Evolutionary conservation across 2,888 invertebrate genomes (phyloP), one percentile per base, ranked within the genome.

Genomic region (Heliothis peltigera): DNA sequence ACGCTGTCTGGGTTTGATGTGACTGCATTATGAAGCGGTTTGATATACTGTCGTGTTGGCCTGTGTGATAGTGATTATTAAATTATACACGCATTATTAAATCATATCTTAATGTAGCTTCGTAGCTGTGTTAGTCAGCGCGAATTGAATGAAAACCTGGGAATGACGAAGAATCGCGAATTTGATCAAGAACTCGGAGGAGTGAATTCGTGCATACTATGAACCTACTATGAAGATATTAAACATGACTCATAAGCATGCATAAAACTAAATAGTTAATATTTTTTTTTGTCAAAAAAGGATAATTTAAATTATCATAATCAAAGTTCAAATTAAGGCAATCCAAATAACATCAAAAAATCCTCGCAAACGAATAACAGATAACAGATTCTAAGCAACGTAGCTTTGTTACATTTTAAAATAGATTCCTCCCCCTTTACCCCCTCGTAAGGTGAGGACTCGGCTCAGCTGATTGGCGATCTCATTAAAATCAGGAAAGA

Each of bases 401-500:
- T 59, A 52, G 59, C 72, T 68, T 74, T 70, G 73, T 71, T 66
- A 70, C 66, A 57, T 67, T 77, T 74, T 62, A 75, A 73, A 73
- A 76, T 69, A 70, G 59, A 70, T 60, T 39, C 55, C 58, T 49
- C 65, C 67, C 60, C 73, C 25, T 42, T 39, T 42, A 69, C 59
- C 65, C 25, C 49, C 52, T 61, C 17, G 61, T 49, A 51, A 69
- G 72, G 63, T 77, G 69, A 69, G 44, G 64, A 22, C 47, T 64
- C 66, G 43, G 70, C 75, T 66, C 69, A 65, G 86, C 85, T 89
- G 89, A 91, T 91, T 91, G 91, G 92, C 87, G 90, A 90, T 89
- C 92, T 92, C 92, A 92, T 92, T 92, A 92, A 92, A 92, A 88
- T 84, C 91, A 89, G 92, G 92, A 92, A 92, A 87, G 80, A 81